Base-by-base conservation (phyloP, 2,888 invertebrate species). In the Ectemnius continuus region DNA sequence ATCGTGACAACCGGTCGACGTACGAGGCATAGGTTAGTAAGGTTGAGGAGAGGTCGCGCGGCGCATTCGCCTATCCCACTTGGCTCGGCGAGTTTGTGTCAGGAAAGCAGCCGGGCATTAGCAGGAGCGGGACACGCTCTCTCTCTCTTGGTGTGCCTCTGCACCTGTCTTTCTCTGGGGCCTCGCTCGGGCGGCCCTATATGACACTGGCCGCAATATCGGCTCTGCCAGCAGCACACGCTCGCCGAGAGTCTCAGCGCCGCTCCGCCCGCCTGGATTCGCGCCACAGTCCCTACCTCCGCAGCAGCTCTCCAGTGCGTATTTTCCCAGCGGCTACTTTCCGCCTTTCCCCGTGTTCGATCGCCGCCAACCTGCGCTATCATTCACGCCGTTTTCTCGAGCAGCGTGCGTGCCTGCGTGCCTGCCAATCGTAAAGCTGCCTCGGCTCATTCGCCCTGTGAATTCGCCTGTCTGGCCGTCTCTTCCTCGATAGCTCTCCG, bases 11-110 rank as follows among this genome's bases (percentile, higher is more conserved):
- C 82, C 85, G 86, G 82, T 87, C 84, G 84, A 84, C 86, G 80
- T 86, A 81, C 83, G 83, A 78, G 82, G 83, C 81, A 84, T 88
- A 89, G 89, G 89, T 89, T 86, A 87, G 88, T 88, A 86, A 69
- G 77, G 64, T 52, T 60, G 68, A 65, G 60, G 48, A 61, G 77
- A 70, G 66, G 18, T 47, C 63, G 62, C 61, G 65, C 56, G 14
- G 67, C 59, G 70, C 18, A 52, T 36, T 28, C n/a, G 48, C 64
- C 23, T 72, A 47, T 36, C 18, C 23, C 26, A 45, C 62, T 59
- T 13, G 16, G 64, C 62, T 72, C 69, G 60, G 45, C 47, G 61
- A 57, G 69, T 70, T 73, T 74, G 76, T 80, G 80, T 83, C 82
- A 80, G 68, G 72, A 75, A 74, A 82, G 52, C 8, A 36, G 36